Evolutionary conservation across 2,888 invertebrate species (phyloP), one percentile per base, ranked within the genome.

Genomic region (Thyatira batis): DNA sequence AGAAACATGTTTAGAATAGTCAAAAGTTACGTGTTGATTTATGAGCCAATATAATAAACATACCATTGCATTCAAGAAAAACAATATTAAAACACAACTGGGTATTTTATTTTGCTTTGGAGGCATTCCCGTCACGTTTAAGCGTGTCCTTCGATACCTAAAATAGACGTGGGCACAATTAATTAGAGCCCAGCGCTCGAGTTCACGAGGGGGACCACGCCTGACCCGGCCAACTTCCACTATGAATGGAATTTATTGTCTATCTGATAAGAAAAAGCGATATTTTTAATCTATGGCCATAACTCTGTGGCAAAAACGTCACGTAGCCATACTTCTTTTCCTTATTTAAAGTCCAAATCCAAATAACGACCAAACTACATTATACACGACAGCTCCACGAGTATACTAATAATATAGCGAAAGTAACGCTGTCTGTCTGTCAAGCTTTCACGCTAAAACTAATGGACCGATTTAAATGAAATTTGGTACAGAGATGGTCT

Each of bases 81-180:
- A 23, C 23, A 21, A 23, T 23, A 20, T 45, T 11, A 21, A 21
- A 45, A 9, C 17, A 11, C 20, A 45, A 21, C 8, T 21, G 6
- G 45, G 4, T n/a, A 23, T 21, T 20, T 20, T 11, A 44, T 20
- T 45, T 45, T 23, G 13, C 2, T 11, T 8, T 8, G 17, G 39
- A 39, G 39, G 39, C 63, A 75, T 68, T 73, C 66, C 64, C 67
- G 76, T 76, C 80, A 80, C 82, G 79, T 76, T 69, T 61, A 59
- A 51, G 54, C 58, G 67, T 67, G 82, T 77, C 82, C 80, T 82
- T 80, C 71, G 60, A 60, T 48, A 58, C 76, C 73, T 69, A 74
- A 80, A 82, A 84, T 85, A 82, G 76, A 68, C 61, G 50, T 55
- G 65, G 61, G 64, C 70, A 71, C 77, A 78, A 84, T 84, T 84